Base-by-base conservation (phyloP, 2,797 vertebrate species). In the Danionella dracula region DNA sequence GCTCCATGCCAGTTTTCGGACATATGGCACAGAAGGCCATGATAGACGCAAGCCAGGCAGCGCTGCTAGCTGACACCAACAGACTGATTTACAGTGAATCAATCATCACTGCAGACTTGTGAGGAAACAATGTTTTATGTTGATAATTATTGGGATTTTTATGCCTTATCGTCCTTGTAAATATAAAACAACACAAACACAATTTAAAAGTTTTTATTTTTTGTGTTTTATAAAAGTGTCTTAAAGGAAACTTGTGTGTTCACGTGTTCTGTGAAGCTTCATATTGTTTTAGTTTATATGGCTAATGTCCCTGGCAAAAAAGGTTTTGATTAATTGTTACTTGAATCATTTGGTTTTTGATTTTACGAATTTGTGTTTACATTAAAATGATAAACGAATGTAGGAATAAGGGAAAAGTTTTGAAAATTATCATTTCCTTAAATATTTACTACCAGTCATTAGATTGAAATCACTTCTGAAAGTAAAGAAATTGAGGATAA, bases 41-140 rank as follows among this genome's bases (percentile, higher is more conserved):
- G 76, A 78, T 94, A 57, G 95, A 98, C 85, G 91, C 90, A 0
- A 92, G 94, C 62, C 95, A 95, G 64, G 79, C 92, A 0, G 92
- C 93, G 10, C 88, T 98, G 76, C 74, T 99, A 53, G 83, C 86
- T 41, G 93, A 97, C 76, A 78, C 91, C 73, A 91, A 87, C 81
- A 78, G 92, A 70, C 89, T 93, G 44, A 91, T 94, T 85, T 94
- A 93, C 74, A 92, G 87, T 45, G 96, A 98, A 73, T 90, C 93
- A 1, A 82, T 96, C 86, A 94, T 98, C 78, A 92, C 94, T 4
- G 94, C 93, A 21, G 92, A 97, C 49, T 86, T 99, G 89, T 99
- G 90, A 87, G 84, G 70, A 29, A 16, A 34, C 44, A 4, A 49
- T 58, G 31, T 19, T 23, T 72, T 79, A 80, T 82, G 71, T 70